phyloP scores from a whole-genome alignment of 2,797 vertebrate genomes.

The Hafferia zeledoni region DNA sequence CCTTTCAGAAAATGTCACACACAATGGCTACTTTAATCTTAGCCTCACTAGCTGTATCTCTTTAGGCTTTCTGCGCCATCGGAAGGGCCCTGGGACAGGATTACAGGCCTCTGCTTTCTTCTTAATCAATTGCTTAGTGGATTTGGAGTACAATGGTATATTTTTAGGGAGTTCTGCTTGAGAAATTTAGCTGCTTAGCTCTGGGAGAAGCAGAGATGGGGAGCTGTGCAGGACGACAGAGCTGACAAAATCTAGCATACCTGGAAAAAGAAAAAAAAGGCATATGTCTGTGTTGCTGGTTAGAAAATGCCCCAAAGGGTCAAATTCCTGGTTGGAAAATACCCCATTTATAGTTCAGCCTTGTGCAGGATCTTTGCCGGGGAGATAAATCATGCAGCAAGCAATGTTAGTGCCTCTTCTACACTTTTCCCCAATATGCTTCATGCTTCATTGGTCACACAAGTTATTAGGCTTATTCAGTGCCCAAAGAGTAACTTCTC shows the following conservation, averaged over 20 bases:
- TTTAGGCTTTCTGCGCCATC: conserved; percentile 49
- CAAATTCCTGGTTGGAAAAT: conserved; percentile 8
- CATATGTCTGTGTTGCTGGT: conserved; percentile 46
- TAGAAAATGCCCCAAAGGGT: conserved; percentile 6
- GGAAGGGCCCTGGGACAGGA: conserved; percentile 66
- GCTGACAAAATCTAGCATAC: not conserved
- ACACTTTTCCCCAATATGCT: not conserved
- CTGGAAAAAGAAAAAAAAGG: not conserved
- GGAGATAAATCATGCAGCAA: conserved; percentile 37
- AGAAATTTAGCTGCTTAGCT: conserved; percentile 1
- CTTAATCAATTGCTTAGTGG: conserved; percentile 45
- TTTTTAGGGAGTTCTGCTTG: not conserved
- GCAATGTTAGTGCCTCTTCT: conserved; percentile 17
- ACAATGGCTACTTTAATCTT: conserved; percentile 86
- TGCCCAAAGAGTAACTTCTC: conserved; percentile 43
- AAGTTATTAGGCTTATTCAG: conserved; percentile 31
- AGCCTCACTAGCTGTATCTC: conserved; percentile 73
- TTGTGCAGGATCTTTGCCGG: conserved; percentile 8
- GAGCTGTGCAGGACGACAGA: not conserved
- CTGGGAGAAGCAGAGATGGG: not conserved
- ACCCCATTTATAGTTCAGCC: conserved; percentile 6
- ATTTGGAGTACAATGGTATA: not conserved
- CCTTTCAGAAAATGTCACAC: conserved; percentile 82
- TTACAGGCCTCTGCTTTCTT: conserved; percentile 70
- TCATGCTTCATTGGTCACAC: conserved; percentile 53